Conservation (phyloP, 2,888 invertebrate genomes). For the Xylota segnis region DNA sequence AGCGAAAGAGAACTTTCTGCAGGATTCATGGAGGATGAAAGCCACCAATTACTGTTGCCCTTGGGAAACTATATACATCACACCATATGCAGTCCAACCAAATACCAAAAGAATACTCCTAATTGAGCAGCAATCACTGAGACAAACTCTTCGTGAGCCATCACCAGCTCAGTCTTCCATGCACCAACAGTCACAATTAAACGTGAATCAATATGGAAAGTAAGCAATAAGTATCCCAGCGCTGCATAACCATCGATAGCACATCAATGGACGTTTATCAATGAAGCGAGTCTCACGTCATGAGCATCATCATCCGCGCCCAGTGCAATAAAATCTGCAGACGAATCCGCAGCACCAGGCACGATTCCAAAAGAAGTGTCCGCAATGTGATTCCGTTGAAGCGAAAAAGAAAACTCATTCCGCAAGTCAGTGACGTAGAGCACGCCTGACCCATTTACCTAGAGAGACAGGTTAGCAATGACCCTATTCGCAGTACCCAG, state of each 20-base stretch:
- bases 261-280: slow-evolving; percentile 43
- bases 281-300: slow-evolving; percentile 44
- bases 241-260: neutral
- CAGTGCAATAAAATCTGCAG: slow-evolving; percentile 32
- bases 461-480: slow-evolving; percentile 78
- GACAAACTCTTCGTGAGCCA: slow-evolving; percentile 43
- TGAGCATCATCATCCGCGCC: slow-evolving; percentile 10
- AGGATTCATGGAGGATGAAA: neutral
- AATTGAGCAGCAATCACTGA: slow-evolving; percentile 23
- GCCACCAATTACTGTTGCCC: neutral
- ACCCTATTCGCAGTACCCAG: slow-evolving; percentile 73
- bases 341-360: slow-evolving; percentile 11
- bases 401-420: slow-evolving; percentile 75
- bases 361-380: slow-evolving; percentile 47
- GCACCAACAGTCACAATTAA: slow-evolving; percentile 9
- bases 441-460: slow-evolving; percentile 79
- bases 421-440: slow-evolving; percentile 76
- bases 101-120: slow-evolving; percentile 3
- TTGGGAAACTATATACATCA: neutral
- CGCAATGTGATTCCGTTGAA: slow-evolving; percentile 52
- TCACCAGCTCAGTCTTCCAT: slow-evolving; percentile 25
- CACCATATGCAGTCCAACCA: neutral
- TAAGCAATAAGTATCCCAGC: slow-evolving; percentile 1
- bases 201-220: slow-evolving; percentile 31
- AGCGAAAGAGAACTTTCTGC: neutral